phyloP scores from a whole-genome alignment of 2,113 vertebrate species.

The Sakesphorus luctuosus region DNA sequence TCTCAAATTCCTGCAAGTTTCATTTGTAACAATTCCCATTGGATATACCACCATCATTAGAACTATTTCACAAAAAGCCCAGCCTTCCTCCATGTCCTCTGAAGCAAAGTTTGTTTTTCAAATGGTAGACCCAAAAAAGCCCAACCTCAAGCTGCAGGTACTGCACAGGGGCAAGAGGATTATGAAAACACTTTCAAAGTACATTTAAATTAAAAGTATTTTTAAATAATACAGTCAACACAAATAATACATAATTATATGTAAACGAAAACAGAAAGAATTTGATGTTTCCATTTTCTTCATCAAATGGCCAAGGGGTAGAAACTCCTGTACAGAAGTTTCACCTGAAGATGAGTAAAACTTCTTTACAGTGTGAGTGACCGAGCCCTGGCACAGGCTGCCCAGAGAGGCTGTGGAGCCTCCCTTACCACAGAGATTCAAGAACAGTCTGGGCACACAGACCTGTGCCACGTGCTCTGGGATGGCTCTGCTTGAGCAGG shows the following conservation, averaged over 20 bases:
- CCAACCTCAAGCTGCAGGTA: background rate
- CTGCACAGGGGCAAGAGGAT: background rate
- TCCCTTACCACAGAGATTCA: background rate
- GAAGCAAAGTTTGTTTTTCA: background rate
- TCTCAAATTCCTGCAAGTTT: background rate
- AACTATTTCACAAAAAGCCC: background rate
- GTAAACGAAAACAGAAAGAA: background rate
- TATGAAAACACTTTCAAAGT: background rate
- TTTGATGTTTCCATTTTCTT: background rate
- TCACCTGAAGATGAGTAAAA: background rate
- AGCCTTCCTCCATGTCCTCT: background rate
- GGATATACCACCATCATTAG: background rate
- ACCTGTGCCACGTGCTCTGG: background rate
- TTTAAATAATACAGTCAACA: background rate
- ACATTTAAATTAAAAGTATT: background rate
- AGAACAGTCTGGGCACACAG: too few relatives aligned
- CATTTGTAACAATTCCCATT: background rate
- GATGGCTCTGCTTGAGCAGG: background rate
- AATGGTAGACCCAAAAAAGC: fast-evolving
- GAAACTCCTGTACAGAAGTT: background rate
- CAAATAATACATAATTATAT: background rate
- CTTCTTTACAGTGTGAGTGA: background rate
- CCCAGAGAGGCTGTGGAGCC: background rate
- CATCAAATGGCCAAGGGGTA: background rate
- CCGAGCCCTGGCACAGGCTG: fast-evolving